These are phyloP conservation scores for Xylophagus ater DNA, from an alignment of 2,888 invertebrate species.

Conservation along the genomic window DNA sequence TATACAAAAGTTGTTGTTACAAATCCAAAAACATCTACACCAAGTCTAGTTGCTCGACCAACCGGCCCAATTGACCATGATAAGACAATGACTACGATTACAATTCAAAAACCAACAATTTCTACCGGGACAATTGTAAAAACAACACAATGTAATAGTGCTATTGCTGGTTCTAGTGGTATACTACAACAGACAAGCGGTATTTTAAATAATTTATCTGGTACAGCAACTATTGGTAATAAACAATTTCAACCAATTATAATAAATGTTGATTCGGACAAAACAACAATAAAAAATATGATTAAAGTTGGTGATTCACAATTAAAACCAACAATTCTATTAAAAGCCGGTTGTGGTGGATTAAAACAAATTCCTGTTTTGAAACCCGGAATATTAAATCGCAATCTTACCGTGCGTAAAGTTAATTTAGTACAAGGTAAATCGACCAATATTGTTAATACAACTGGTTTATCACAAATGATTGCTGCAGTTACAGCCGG, in stretches of 20 bases:
- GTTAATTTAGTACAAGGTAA: constrained; percentile 24
- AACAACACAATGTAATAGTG: neutral
- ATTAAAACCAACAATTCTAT: constrained; percentile 23
- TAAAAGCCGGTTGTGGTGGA: constrained; percentile 24
- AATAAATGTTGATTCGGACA: constrained; percentile 19
- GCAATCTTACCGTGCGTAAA: constrained; percentile 29
- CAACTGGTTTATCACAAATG: constrained; percentile 18
- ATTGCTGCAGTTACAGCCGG: constrained; percentile 14
- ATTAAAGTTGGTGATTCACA: constrained; percentile 16
- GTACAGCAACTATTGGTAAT: constrained; percentile 1
- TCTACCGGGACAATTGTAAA: constrained; percentile 6
- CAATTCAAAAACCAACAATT: constrained; percentile 11
- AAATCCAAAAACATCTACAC: constrained; percentile 25
- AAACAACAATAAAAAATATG: constrained; percentile 17
- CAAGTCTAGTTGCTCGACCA: constrained; percentile 14
- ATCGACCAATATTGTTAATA: constrained; percentile 19
- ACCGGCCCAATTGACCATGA: constrained; percentile 7
- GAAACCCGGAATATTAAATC: constrained; percentile 23
- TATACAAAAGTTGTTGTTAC: constrained; percentile 29
- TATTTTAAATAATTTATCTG: constrained; percentile 1
- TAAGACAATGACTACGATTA: constrained; percentile 8
- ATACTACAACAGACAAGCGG: constrained; percentile 8
- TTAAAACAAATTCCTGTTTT: constrained; percentile 22
- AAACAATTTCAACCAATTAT: constrained; percentile 19
- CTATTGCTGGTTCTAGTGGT: neutral